phyloP scores from a whole-genome alignment of 2,113 vertebrate species.

The Rattus norvegicus region DNA sequence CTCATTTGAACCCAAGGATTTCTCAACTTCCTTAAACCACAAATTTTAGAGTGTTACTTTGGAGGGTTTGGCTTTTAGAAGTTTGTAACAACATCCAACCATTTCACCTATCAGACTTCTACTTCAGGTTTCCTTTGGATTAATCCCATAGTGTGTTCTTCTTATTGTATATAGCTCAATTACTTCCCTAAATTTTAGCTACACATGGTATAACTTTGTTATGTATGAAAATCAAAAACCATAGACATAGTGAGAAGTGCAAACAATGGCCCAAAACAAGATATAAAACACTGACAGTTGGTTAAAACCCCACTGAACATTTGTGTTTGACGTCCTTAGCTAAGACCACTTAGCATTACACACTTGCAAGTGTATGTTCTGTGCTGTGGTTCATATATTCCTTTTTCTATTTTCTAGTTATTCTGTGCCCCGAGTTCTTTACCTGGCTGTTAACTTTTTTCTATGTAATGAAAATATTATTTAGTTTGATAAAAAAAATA shows the following conservation, averaged over 20 bases:
- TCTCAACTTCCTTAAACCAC: background rate
- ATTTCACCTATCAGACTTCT: background rate
- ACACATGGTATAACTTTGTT: background rate
- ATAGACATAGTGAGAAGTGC: background rate
- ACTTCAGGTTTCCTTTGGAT: background rate
- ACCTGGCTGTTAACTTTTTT: background rate
- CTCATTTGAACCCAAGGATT: background rate
- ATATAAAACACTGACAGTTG: background rate
- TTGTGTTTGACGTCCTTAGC: background rate
- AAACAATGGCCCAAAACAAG: background rate
- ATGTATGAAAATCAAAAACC: background rate
- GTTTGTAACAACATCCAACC: background rate
- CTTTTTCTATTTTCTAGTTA: constrained; percentile 1
- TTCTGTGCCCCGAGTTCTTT: background rate
- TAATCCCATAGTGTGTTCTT: background rate
- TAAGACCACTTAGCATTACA: background rate
- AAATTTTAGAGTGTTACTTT: background rate
- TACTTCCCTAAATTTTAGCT: background rate
- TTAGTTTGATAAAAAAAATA: background rate
- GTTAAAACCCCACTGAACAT: background rate
- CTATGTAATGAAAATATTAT: background rate
- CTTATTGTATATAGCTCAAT: background rate
- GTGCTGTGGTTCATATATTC: background rate
- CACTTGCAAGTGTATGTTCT: constrained; percentile 3
- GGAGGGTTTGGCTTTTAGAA: background rate